Evolutionary conservation across 2,888 invertebrate genomes (phyloP), one percentile per base, ranked within the genome.

Genomic region (Ischnus inquisitorius): DNA sequence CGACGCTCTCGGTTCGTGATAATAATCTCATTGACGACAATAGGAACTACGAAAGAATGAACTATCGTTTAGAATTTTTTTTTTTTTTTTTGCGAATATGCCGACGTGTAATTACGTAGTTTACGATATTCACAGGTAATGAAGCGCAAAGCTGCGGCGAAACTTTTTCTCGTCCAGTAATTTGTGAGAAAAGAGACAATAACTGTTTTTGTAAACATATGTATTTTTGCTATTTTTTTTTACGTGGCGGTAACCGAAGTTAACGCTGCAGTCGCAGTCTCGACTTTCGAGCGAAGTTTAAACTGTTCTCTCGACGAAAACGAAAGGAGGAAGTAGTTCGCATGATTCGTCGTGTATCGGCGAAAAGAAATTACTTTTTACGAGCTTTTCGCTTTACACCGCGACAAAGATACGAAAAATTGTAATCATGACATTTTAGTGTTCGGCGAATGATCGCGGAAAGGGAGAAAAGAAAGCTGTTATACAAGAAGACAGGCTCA

Each of bases 21-120:
- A 62, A 74, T 46, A 74, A 64, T 74, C 48, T 74, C n/a, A 46
- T 62, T 48, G 25, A 48, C 48, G 62, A 46, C 46, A 62, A 74
- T 62, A 64, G 46, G 8, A 28, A 48, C 74, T 28, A 19, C 43
- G 62, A 74, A 60, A 74, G 39, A 57, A 8, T 41, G 54, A 8
- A 4, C 6, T 25, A 5, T 12, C 12, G 25, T 64, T 48, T 62
- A 1, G 43, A 54, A 16, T 34, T 69, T 28, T 19, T 12, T 16
- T 8, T 68, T 71, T 68, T 68, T 51, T 51, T 48, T 68, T 28
- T 65, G 14, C 8, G 34, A 3, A 34, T 48, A 48, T 8, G 22
- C n/a, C 51, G 34, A 28, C 10, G 12, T 41, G 10, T 10, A 64
- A 41, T 64, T 19, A 65, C 3, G 41, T 41, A 43, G 19, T 19